A percentile compares a stretch with the other conserved stretches of the same genome.
These are phyloP conservation scores for Parapsyche elsis DNA, from an alignment of 1,140 invertebrate genomes.

Conservation along the genomic window DNA sequence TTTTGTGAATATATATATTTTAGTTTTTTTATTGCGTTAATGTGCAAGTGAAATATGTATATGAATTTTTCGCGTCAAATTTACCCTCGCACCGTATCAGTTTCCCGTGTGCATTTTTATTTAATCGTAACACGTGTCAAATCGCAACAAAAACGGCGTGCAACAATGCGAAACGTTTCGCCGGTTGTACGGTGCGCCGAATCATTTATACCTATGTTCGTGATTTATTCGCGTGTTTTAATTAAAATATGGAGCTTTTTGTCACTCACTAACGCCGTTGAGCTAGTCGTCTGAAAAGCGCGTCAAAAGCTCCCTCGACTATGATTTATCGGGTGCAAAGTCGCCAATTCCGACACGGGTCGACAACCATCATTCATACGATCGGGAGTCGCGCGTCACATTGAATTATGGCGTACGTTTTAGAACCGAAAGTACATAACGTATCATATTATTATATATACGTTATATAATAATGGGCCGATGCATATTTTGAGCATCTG, in stretches of 20 bases:
- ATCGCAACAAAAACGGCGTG: not conserved
- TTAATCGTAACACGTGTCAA: not conserved
- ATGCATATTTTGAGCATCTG: no score
- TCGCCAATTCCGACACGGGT: conserved; percentile 16
- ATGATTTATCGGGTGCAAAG: conserved; percentile 43
- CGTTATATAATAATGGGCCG: no score
- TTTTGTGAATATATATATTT: no score
- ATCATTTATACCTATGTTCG: not conserved
- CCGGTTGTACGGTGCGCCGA: not conserved
- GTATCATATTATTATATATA: no score
- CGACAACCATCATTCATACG: conserved; percentile 3
- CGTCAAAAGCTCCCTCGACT: conserved; percentile 31
- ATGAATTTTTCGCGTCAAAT: no score
- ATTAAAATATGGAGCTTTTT: conserved; percentile 46
- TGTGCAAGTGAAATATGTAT: no score
- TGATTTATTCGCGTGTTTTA: conserved; percentile 37
- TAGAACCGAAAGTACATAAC: no score
- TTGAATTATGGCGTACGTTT: not conserved
- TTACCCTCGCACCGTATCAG: no score
- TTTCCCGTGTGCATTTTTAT: no score
- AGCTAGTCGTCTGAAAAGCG: conserved; percentile 37
- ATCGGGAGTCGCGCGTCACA: not conserved
- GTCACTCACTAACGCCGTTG: conserved; percentile 23
- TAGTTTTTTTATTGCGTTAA: no score
- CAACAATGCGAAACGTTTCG: not conserved